phyloP scores from a whole-genome alignment of 2,888 invertebrate species.

The Elmis aenea region DNA sequence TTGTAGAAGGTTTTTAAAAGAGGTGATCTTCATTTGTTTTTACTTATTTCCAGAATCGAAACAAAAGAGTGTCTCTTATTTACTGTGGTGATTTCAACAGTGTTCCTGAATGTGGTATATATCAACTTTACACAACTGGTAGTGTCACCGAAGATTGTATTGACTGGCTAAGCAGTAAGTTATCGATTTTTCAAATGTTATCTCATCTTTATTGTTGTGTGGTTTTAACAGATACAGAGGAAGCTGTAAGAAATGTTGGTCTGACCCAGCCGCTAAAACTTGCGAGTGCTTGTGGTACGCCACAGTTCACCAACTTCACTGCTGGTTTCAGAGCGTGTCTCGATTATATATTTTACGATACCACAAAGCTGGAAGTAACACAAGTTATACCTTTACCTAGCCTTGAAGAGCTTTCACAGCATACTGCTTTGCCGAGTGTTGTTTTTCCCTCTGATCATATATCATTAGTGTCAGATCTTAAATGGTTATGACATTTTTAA shows the following conservation, averaged over 20 bases:
- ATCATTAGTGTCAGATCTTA: conserved; percentile 74
- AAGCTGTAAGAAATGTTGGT: conserved; percentile 59
- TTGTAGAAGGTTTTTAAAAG: no score
- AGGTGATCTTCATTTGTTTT: no score
- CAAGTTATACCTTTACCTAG: conserved; percentile 76
- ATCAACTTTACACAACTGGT: conserved; percentile 69
- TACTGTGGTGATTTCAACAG: conserved; percentile 94
- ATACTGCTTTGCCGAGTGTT: conserved; percentile 79
- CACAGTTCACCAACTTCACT: conserved; percentile 81
- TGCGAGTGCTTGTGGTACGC: conserved; percentile 77
- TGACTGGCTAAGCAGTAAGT: conserved; percentile 79
- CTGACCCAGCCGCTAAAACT: conserved; percentile 63
- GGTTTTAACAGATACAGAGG: conserved; percentile 60
- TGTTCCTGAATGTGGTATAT: conserved; percentile 76
- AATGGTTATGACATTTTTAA: conserved; percentile 49
- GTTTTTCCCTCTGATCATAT: conserved; percentile 93
- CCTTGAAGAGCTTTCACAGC: conserved; percentile 66
- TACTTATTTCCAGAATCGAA: conserved; percentile 40
- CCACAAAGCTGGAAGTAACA: conserved; percentile 54
- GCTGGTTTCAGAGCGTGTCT: conserved; percentile 76
- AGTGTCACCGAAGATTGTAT: conserved; percentile 56
- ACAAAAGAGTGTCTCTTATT: conserved; percentile 59
- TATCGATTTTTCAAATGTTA: no score
- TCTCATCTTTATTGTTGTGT: no score
- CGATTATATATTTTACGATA: conserved; percentile 86